Base-by-base conservation (phyloP, 2,797 vertebrate genomes). In the Myotis myotis region DNA sequence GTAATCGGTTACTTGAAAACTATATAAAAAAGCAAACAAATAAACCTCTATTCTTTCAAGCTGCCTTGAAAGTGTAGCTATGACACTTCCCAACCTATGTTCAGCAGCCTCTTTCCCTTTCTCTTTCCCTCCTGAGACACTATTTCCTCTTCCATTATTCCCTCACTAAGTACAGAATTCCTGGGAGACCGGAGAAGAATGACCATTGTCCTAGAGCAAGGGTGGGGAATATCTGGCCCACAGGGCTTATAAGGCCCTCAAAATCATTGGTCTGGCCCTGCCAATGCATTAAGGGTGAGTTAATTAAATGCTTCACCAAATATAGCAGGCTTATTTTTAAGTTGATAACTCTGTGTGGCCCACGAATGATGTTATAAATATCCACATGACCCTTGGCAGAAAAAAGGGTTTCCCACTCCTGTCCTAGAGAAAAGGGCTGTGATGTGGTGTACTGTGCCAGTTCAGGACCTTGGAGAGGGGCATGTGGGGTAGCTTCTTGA, bases 401-500 rank as follows among this genome's bases (percentile, higher is more conserved):
- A 30, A 62, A 60, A 30, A 62, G 6, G 28, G 60, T 62, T 62
- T 62, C 28, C 28, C 60, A 62, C 28, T 25, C 57, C 60, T 33
- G 13, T n/a, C 49, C 28, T 64, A 57, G 22, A 33, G 22, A n/a
- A 94, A 78, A 82, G 8, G 0, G 16, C 25, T 49, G 30, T n/a
- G 28, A 44, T 19, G 20, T 8, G 8, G 0, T 3, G 7, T 0
- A 0, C 0, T 1, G 0, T 10, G 10, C 33, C 44, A 13, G 0
- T 93, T 97, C 94, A 95, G 96, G 16, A 94, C 91, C 89, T 91
- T 87, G 91, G 91, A 96, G 76, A 96, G 60, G 30, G 23, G 25
- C 38, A 70, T 0, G 12, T 15, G 60, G 60, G 60, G 6, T 16
- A 62, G 25, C 12, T 25, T 7, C 8, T 62, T 3, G 13, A 22